Evolutionary conservation across 2,888 invertebrate species (phyloP).

Genomic region (Clusia tigrina): DNA sequence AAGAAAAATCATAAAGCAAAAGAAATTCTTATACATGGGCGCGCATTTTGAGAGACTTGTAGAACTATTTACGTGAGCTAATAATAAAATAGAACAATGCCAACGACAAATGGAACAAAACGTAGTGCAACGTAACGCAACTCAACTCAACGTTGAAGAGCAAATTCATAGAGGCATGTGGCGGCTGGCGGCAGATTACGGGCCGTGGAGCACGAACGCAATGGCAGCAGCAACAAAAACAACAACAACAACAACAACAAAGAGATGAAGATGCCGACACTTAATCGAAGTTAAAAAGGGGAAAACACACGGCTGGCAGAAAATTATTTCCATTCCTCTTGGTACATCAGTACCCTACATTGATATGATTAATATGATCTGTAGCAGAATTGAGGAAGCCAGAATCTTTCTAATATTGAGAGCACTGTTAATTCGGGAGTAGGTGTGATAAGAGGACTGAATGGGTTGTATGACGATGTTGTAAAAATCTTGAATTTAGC

Average conservation of each 20-base stretch:
- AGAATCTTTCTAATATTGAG: no score
- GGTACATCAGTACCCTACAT: no score
- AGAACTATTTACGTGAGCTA: slow-evolving; percentile 8
- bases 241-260: no score
- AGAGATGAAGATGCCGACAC: not conserved
- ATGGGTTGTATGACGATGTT: no score
- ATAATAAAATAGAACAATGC: slow-evolving; percentile 6
- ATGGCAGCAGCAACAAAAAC: not conserved
- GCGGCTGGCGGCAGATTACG: not conserved
- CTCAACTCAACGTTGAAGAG: not conserved
- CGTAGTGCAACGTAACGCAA: not conserved
- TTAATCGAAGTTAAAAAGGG: not conserved
- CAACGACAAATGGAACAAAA: not conserved
- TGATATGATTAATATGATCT: no score
- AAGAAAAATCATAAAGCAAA: not conserved
- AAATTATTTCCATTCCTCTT: no score
- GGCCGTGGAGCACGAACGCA: not conserved
- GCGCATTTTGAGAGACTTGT: not conserved
- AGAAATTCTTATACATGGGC: not conserved
- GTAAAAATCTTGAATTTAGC: no score
- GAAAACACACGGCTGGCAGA: not conserved
- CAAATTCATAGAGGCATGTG: not conserved
- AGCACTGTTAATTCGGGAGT: no score
- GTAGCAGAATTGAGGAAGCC: no score
- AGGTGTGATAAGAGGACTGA: no score